Evolutionary conservation across 2,113 vertebrate species (phyloP), one percentile per base, ranked within the genome.

Genomic region (Pica pica): DNA sequence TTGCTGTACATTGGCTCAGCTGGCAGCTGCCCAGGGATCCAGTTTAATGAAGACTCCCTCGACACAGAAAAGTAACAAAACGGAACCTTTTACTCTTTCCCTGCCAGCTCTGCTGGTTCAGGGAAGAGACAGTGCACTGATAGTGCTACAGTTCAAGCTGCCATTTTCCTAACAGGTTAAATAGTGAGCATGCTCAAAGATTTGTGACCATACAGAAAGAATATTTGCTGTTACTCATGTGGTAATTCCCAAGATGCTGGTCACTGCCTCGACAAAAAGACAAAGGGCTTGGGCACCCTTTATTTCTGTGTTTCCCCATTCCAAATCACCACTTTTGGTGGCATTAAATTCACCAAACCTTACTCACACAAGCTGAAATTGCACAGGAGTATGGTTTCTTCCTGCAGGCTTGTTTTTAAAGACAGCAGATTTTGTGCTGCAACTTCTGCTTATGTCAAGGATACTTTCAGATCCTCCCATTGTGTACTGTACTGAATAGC

Each of bases 241-340:
- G n/a, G 17, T 6, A 56, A 52, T 80, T 89, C 60, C 37, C 44
- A 80, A 23, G 55, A 23, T 26, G 12, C 13, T 50, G 52, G 27
- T 41, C 27, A 30, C 7, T 33, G 20, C 28, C 26, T 84, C 0
- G 0, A 28, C 0, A 9, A 61, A 61, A 93, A 17, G 9, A 17
- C 19, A 30, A 60, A 91, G 11, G 11, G 15, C 9, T 17, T 56
- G 22, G 10, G 1, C 0, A 0, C 31, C 19, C 41, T 81, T 76
- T 39, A 47, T 6, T 27, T 24, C 23, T 76, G 44, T 52, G 11
- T 55, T 79, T 12, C 3, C 13, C 10, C n/a, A 68, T 27, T 18
- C 19, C 10, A 56, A 90, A 53, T 31, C 11, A 79, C 19, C 28
- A 35, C 23, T 83, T 84, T 20, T 49, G 41, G 31, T 71, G 61